phyloP scores from a whole-genome alignment of 2,888 invertebrate genomes.

The Dryadula phaetusa region DNA sequence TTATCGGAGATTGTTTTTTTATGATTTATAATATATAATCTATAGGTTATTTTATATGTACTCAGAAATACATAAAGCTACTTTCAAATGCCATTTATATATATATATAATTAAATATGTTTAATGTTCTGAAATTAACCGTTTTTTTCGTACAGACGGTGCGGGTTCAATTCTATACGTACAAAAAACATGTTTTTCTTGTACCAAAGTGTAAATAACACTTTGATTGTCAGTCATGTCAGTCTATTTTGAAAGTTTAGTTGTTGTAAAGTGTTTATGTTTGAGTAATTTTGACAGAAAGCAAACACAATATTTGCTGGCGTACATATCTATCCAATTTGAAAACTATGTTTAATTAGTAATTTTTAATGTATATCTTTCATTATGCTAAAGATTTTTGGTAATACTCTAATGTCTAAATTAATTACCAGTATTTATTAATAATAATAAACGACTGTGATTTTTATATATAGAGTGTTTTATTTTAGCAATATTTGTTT shows the following conservation, averaged over 20 bases:
- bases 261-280: background rate
- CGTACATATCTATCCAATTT: conserved; percentile 64
- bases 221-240: conserved; percentile 12
- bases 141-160: too few relatives aligned
- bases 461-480: conserved; percentile 68
- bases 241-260: background rate
- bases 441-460: conserved; percentile 83
- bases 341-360: conserved; percentile 67
- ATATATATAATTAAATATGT: too few relatives aligned
- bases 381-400: conserved; percentile 75
- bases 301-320: conserved; percentile 43
- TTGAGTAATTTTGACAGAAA: conserved; percentile 48
- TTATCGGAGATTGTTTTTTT: background rate
- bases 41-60: background rate
- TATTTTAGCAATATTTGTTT: too few relatives aligned
- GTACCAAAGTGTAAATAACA: too few relatives aligned
- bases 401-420: conserved; percentile 79
- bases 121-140: too few relatives aligned
- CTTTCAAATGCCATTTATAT: background rate
- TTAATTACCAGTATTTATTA: conserved; percentile 82
- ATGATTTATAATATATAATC: background rate
- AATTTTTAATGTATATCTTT: conserved; percentile 63
- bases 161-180: too few relatives aligned
- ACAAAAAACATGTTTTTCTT: too few relatives aligned
- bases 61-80: background rate